Evolutionary conservation across 2,888 invertebrate genomes (phyloP).

Genomic region (Caenorhabditis panamensis): DNA sequence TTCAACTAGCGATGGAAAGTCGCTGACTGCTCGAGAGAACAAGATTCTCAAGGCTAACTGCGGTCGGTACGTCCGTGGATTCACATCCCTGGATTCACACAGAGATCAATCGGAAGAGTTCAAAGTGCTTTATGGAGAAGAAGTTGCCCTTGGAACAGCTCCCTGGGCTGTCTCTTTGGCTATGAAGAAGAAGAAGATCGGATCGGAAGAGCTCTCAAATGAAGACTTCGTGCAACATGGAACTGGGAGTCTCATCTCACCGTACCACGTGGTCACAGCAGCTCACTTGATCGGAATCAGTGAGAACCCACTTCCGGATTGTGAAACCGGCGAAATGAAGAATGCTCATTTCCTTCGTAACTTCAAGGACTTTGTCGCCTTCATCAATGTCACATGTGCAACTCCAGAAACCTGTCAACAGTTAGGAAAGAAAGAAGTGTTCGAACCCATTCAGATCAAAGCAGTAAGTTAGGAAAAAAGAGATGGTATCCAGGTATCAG

Average conservation of each 20-base stretch:
- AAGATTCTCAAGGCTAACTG: constrained; percentile 42
- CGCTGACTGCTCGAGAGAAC: constrained; percentile 24
- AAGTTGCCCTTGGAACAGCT: constrained; percentile 30
- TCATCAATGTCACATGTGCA: constrained; percentile 52
- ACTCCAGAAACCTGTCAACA: constrained; percentile 24
- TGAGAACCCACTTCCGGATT: constrained; percentile 36
- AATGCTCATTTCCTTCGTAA: constrained; percentile 28
- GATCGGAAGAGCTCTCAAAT: not conserved
- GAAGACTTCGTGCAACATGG: constrained; percentile 41
- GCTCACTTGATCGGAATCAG: constrained; percentile 55
- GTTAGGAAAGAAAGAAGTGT: constrained; percentile 25
- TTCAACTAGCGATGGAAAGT: not conserved
- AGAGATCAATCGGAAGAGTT: constrained; percentile 19
- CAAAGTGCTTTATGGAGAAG: constrained; percentile 47
- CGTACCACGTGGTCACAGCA: constrained; percentile 53
- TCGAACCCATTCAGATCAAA: constrained; percentile 28
- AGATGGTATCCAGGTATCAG: not conserved
- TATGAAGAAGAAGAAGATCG: constrained; percentile 18
- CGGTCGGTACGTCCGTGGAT: constrained; percentile 53
- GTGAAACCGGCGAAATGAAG: constrained; percentile 42
- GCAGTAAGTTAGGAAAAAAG: constrained; percentile 12
- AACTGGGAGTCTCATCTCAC: constrained; percentile 54
- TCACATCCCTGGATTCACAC: not conserved
- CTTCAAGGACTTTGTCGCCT: constrained; percentile 48
- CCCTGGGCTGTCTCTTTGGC: constrained; percentile 56